Evolutionary conservation across 2,888 invertebrate species (phyloP), one percentile per base, ranked within the genome.

Genomic region (Scelioninae gen. 2): DNA sequence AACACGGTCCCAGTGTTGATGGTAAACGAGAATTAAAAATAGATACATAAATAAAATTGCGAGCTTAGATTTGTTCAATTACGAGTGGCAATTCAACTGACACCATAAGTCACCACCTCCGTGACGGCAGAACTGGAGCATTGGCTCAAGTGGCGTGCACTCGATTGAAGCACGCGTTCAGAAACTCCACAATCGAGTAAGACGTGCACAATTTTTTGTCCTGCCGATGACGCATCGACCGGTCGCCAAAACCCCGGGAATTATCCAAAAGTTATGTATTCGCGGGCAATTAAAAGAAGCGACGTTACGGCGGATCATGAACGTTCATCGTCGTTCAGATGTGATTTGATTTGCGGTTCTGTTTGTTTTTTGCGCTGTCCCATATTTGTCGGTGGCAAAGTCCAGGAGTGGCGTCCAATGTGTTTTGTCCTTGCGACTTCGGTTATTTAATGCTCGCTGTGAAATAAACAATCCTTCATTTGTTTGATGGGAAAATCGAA

Each of bases 381-480:
- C 52, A 63, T 63, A 41, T n/a, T 52, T 33, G 33, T 50, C 35
- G 25, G 11, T 15, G 0, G 16, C 18, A 45, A 53, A 64, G 64
- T 64, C 46, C 64, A 46, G 7, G 28, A 15, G 33, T 25, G 33
- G 18, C 11, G 7, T 50, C 11, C 39, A 16, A 18, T 45, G 64
- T 64, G 53, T 64, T 63, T 55, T 55, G 37, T 13, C 64, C 64
- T 64, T 64, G 64, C 19, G 13, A 60, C 25, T 61, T 35, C 31
- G 19, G 31, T 22, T 25, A 46, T 35, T 33, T 31, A 45, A 58
- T 13, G 45, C 41, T 15, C 13, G 46, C 15, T 16, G 37, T 41
- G n/a, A 2, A 41, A 41, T 41, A 18, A 60, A 46, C 33, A 19
- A 16, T 45, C 35, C n/a, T 58, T 0, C 18, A 15, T 33, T 31